Evolutionary conservation across 2,113 vertebrate species (phyloP).

Genomic region (Thymallus thymallus): DNA sequence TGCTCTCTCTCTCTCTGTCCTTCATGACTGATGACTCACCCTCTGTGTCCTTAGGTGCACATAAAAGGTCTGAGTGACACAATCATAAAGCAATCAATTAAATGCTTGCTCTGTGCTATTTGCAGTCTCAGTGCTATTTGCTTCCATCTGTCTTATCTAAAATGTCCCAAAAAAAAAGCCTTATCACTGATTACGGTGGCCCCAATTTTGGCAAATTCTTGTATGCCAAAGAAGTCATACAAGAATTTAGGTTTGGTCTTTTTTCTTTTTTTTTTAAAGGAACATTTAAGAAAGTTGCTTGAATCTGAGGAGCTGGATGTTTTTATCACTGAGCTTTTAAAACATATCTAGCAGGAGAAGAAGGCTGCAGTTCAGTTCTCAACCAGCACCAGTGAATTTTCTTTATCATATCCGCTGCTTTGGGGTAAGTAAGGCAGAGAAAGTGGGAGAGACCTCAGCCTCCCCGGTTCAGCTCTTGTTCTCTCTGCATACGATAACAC

Average conservation of each 20-base stretch:
- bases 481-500: background rate
- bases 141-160: slow-evolving; percentile 1
- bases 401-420: background rate
- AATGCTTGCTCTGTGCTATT: slow-evolving; percentile 33
- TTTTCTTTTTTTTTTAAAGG: too few species aligned
- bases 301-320: background rate
- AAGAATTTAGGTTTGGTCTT: background rate
- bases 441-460: background rate
- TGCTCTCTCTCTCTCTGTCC: background rate
- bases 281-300: too few species aligned
- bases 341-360: background rate
- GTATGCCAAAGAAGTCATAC: background rate
- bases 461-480: background rate
- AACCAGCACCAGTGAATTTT: background rate
- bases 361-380: background rate
- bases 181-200: slow-evolving; percentile 1
- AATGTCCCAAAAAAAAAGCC: slow-evolving; percentile 1
- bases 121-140: slow-evolving; percentile 17
- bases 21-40: slow-evolving; percentile 41
- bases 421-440: background rate
- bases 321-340: background rate
- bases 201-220: background rate
- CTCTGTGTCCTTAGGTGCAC: slow-evolving; percentile 27
- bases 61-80: slow-evolving; percentile 42
- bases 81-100: slow-evolving; percentile 52